Conservation (phyloP, 2,797 vertebrate species). For the Pseudochirops corinnae region DNA sequence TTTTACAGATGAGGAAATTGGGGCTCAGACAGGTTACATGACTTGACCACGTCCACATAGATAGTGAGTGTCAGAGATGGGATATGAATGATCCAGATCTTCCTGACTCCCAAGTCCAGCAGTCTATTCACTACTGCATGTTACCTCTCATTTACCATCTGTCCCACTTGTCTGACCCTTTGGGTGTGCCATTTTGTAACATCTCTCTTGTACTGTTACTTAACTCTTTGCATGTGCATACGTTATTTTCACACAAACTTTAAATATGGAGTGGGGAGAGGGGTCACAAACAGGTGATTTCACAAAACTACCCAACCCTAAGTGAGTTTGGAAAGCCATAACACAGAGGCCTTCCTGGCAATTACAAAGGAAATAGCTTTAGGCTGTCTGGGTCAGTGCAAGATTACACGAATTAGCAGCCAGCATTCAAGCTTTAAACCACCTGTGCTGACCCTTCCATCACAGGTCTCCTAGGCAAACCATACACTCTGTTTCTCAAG, state of each 20-base stretch:
- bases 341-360: not conserved
- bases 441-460: not conserved
- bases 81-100: not conserved
- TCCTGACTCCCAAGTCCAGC: not conserved
- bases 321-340: not conserved
- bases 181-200: not conserved
- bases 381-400: not conserved
- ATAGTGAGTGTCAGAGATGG: not conserved
- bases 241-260: not conserved
- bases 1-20: not conserved
- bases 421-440: not conserved
- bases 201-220: not conserved
- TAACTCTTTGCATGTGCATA: not conserved
- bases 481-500: not conserved
- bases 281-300: not conserved
- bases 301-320: not conserved
- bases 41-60: not conserved
- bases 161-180: not conserved
- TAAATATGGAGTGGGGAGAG: not conserved
- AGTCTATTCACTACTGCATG: not conserved
- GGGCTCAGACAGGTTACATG: not conserved
- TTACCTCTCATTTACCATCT: not conserved
- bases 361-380: not conserved
- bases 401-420: not conserved
- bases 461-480: not conserved